These are phyloP conservation scores for Rattus rattus DNA, from an alignment of 2,113 vertebrate genomes.

Conservation along the genomic window DNA sequence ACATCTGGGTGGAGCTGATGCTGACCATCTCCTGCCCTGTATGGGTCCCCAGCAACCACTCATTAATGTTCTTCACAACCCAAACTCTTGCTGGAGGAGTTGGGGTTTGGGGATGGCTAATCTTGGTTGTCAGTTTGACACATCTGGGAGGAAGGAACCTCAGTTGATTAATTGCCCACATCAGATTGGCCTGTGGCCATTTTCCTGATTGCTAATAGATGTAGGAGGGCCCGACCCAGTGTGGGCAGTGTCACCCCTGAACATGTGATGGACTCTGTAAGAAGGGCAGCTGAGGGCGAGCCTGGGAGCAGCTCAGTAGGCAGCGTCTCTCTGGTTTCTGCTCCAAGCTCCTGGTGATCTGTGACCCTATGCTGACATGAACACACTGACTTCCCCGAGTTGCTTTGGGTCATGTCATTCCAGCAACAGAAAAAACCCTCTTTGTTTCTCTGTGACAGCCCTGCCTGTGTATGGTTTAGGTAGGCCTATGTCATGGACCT, in stretches of 20 bases:
- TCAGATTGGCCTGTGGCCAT: neutral
- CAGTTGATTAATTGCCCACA: neutral
- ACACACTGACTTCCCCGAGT: neutral
- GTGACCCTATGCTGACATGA: neutral
- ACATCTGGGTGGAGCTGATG: neutral
- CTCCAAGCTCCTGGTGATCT: neutral
- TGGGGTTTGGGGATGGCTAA: neutral
- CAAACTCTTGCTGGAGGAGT: neutral
- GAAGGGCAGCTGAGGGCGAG: neutral
- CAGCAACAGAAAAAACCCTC: neutral
- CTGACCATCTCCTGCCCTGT: neutral
- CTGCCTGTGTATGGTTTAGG: neutral
- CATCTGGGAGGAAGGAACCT: neutral
- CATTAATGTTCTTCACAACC: neutral
- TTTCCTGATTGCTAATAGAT: neutral
- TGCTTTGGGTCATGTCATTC: neutral
- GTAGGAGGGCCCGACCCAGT: neutral
- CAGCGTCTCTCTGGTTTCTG: neutral
- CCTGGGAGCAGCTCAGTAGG: neutral
- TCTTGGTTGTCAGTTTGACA: neutral
- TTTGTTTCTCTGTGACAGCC: neutral
- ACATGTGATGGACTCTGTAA: neutral
- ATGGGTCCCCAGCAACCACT: neutral
- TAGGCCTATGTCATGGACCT: neutral
- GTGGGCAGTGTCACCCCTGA: no score